These are phyloP conservation scores for Hipparchia sbordonii DNA, from an alignment of 2,888 invertebrate species.

Conservation along the genomic window DNA sequence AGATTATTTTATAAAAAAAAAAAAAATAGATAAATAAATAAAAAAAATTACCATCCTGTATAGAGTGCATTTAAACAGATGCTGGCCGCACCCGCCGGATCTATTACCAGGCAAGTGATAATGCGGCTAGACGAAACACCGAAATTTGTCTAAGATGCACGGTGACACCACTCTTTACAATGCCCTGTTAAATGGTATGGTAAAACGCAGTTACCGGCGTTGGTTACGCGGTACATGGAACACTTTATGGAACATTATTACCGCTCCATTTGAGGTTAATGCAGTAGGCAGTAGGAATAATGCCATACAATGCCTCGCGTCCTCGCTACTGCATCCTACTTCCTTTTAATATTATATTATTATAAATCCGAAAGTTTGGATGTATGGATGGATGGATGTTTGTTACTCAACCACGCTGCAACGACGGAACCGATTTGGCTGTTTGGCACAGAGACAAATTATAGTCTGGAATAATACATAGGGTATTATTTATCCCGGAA, in stretches of 20 bases:
- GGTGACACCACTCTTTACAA: constrained; percentile 63
- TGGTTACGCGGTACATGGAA: constrained; percentile 31
- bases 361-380: too few species aligned
- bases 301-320: too few species aligned
- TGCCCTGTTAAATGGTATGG: constrained; percentile 44
- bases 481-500: too few species aligned
- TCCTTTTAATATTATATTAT: too few species aligned
- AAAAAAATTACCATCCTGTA: constrained; percentile 30
- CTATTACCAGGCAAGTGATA: constrained; percentile 73
- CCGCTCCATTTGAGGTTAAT: constrained; percentile 30
- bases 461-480: too few species aligned
- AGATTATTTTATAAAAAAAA: too few species aligned
- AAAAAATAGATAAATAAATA: too few species aligned
- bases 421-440: too few species aligned
- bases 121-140: constrained; percentile 65
- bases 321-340: too few species aligned
- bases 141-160: constrained; percentile 61
- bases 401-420: too few species aligned
- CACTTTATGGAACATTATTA: constrained; percentile 34
- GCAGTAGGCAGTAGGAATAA: neutral
- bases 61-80: constrained; percentile 56
- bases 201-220: constrained; percentile 41
- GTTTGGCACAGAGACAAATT: too few species aligned
- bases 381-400: too few species aligned
- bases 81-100: constrained; percentile 59